A percentile compares a stretch with the other conserved stretches of the same genome.
Evolutionary conservation across 2,113 vertebrate genomes (phyloP).

Genomic region (Archocentrus centrarchus): DNA sequence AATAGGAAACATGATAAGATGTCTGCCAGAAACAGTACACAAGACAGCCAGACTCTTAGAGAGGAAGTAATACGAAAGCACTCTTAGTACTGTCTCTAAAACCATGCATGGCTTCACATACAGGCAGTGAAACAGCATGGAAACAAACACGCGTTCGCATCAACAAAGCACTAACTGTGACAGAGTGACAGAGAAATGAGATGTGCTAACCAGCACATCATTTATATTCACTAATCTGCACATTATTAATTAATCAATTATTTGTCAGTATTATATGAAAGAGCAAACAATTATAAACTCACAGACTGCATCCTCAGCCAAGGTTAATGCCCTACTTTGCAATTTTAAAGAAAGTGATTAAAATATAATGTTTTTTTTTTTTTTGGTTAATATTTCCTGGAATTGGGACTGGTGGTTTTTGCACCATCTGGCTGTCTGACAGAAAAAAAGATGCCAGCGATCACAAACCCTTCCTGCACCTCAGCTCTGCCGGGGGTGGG

Average conservation of each 20-base stretch:
- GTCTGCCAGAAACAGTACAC: not conserved
- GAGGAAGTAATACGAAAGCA: constrained; percentile 24
- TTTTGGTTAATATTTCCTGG: not conserved
- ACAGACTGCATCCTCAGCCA: not conserved
- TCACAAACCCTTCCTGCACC: not conserved
- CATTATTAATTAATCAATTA: not conserved
- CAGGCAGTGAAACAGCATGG: not conserved
- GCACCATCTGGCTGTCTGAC: not conserved
- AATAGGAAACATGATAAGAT: constrained; percentile 31
- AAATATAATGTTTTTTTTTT: not conserved
- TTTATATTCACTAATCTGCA: not conserved
- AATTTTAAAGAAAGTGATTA: not conserved
- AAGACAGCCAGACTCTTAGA: constrained; percentile 2
- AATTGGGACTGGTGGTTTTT: not conserved
- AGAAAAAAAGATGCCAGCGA: not conserved
- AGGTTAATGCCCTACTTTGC: not conserved
- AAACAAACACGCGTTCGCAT: not conserved
- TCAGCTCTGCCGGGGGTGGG: too few species aligned
- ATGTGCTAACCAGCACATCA: not conserved
- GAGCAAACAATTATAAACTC: not conserved
- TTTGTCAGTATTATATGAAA: not conserved
- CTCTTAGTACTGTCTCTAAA: not conserved
- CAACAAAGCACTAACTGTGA: not conserved
- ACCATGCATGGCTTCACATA: not conserved
- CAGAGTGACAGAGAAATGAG: not conserved